Evolutionary conservation across 1,140 invertebrate species (phyloP).

Genomic region (Chymomyza costata): DNA sequence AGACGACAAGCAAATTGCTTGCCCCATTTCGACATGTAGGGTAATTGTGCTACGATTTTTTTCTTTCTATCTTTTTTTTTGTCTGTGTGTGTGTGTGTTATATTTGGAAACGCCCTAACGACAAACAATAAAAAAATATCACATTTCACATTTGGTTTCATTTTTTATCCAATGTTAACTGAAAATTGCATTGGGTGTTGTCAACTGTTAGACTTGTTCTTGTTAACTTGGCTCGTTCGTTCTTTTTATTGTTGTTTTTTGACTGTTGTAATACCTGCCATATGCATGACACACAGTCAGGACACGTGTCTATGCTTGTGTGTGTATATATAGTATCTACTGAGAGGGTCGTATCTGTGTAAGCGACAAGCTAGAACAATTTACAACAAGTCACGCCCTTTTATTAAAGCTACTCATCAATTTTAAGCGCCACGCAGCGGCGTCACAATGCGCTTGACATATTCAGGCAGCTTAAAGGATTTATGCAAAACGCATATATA

Average conservation of each 20-base stretch:
- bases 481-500: slow-evolving; percentile 43
- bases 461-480: slow-evolving; percentile 63
- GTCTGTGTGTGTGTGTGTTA: slow-evolving; percentile 11
- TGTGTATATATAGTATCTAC: too few species aligned
- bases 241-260: slow-evolving; percentile 6
- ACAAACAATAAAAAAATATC: slow-evolving; percentile 25
- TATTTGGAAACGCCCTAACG: slow-evolving; percentile 4
- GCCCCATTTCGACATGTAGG: too few species aligned
- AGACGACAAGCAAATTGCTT: too few species aligned
- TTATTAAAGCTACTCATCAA: slow-evolving; percentile 68
- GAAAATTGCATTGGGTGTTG: slow-evolving; percentile 11
- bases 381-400: slow-evolving; percentile 63
- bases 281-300: slow-evolving; percentile 23
- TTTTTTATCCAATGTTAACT: slow-evolving; percentile 14
- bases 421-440: slow-evolving; percentile 34
- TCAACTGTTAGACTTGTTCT: too few species aligned
- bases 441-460: slow-evolving; percentile 38
- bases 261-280: slow-evolving; percentile 28
- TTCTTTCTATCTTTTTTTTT: too few species aligned
- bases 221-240: too few species aligned
- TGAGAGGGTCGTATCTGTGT: too few species aligned
- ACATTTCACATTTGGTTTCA: slow-evolving; percentile 29
- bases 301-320: too few species aligned
- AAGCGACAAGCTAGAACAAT: slow-evolving; percentile 41
- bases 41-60: too few species aligned